phyloP scores from a whole-genome alignment of 2,113 vertebrate species.

The Halcyon malimbica region DNA sequence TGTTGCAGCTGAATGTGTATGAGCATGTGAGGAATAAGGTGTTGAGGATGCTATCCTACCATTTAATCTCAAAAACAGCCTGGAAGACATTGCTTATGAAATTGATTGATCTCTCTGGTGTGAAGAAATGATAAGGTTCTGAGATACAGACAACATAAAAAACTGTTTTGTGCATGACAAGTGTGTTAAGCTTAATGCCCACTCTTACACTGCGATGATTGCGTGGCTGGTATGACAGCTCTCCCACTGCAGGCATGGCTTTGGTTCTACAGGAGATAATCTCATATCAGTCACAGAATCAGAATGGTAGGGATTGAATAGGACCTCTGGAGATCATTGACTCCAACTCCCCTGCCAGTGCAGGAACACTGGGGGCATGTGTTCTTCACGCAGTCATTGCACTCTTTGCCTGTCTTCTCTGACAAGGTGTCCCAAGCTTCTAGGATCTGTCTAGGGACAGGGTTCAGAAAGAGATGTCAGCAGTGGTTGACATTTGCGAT shows the following conservation, averaged over 20 bases:
- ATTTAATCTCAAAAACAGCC: constrained; percentile 8
- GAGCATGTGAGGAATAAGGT: constrained; percentile 6
- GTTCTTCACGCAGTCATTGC: background rate
- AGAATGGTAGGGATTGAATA: no score
- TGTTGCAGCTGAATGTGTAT: background rate
- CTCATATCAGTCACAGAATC: background rate
- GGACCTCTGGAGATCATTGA: no score
- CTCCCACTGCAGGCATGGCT: background rate
- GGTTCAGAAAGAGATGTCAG: background rate
- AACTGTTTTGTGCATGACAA: background rate
- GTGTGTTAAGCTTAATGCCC: background rate
- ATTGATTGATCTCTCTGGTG: constrained; percentile 12
- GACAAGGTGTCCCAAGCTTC: background rate
- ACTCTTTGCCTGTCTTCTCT: background rate
- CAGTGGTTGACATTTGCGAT: background rate
- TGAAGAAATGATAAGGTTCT: constrained; percentile 1
- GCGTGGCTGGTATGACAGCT: background rate
- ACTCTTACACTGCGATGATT: background rate
- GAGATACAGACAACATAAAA: background rate
- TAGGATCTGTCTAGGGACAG: background rate
- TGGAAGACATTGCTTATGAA: constrained; percentile 11
- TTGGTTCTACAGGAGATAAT: background rate
- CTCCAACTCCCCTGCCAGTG: no score
- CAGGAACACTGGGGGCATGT: no score
- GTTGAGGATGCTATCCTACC: background rate